Evolutionary conservation across 2,888 invertebrate species (phyloP).

Genomic region (Diploptera punctata): DNA sequence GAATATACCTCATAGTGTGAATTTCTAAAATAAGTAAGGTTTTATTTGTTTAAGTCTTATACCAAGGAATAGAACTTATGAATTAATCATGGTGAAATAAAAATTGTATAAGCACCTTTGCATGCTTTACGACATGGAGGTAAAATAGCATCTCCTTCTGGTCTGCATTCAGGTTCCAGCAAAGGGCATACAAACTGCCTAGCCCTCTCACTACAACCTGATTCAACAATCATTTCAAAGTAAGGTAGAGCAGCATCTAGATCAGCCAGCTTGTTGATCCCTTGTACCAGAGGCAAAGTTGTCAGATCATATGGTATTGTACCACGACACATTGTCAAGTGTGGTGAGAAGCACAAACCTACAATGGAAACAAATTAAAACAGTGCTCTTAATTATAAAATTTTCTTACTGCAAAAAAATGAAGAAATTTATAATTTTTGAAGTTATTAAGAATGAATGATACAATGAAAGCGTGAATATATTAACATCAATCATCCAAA

Average conservation of each 20-base stretch:
- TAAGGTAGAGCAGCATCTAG: slow-evolving; percentile 59
- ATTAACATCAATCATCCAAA: no score
- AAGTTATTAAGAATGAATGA: no score
- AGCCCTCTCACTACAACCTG: slow-evolving; percentile 68
- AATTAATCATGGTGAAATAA: background rate
- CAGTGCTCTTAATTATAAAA: no score
- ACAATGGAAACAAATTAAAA: no score
- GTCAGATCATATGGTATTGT: slow-evolving; percentile 72
- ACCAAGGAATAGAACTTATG: no score
- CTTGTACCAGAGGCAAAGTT: slow-evolving; percentile 55
- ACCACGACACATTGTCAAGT: slow-evolving; percentile 64
- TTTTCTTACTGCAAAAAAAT: no score
- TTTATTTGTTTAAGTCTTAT: no score
- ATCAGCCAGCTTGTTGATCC: slow-evolving; percentile 53
- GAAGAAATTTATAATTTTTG: no score
- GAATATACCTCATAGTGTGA: no score
- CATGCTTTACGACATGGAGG: slow-evolving; percentile 70
- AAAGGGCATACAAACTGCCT: slow-evolving; percentile 68
- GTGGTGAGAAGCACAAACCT: slow-evolving; percentile 59
- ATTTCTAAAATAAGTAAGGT: no score
- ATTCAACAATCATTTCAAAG: slow-evolving; percentile 65
- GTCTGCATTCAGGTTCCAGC: slow-evolving; percentile 71
- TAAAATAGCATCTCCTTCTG: slow-evolving; percentile 62
- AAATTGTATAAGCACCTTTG: no score
- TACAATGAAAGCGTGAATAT: no score